Evolutionary conservation across 1,140 invertebrate species (phyloP).

Genomic region (Euglossa dilemma): DNA sequence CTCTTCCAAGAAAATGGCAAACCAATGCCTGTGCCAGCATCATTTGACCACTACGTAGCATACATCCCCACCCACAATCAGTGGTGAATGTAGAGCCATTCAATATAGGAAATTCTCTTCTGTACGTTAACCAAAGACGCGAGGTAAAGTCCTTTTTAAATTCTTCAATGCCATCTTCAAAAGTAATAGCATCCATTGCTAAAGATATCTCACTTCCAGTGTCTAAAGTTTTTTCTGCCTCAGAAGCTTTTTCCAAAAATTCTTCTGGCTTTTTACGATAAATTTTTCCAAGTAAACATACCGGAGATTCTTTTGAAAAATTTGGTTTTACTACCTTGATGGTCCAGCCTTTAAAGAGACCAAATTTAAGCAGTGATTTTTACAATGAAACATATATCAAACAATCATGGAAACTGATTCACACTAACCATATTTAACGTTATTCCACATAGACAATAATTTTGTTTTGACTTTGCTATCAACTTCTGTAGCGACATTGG

Average conservation of each 20-base stretch:
- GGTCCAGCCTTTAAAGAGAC: slow-evolving; percentile 84
- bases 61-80: slow-evolving; percentile 95
- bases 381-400: background rate
- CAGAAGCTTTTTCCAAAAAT: slow-evolving; percentile 86
- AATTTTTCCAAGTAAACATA: slow-evolving; percentile 91
- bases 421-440: slow-evolving; percentile 91
- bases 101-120: slow-evolving; percentile 90
- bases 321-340: slow-evolving; percentile 89
- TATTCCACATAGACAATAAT: slow-evolving; percentile 93
- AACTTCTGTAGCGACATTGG: slow-evolving; percentile 80
- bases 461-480: slow-evolving; percentile 92
- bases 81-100: slow-evolving; percentile 90
- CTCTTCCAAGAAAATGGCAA: slow-evolving; percentile 89
- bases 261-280: slow-evolving; percentile 89
- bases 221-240: slow-evolving; percentile 78
- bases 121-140: slow-evolving; percentile 91
- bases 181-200: slow-evolving; percentile 70
- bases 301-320: slow-evolving; percentile 93
- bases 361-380: background rate
- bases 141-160: slow-evolving; percentile 91
- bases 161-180: slow-evolving; percentile 86
- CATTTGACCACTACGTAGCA: slow-evolving; percentile 95
- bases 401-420: background rate
- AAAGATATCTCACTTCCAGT: slow-evolving; percentile 76
- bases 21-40: slow-evolving; percentile 90